A percentile compares a stretch with the other conserved stretches of the same genome.
phyloP scores from a whole-genome alignment of 2,888 invertebrate species.

The Cylloceria caligata region DNA sequence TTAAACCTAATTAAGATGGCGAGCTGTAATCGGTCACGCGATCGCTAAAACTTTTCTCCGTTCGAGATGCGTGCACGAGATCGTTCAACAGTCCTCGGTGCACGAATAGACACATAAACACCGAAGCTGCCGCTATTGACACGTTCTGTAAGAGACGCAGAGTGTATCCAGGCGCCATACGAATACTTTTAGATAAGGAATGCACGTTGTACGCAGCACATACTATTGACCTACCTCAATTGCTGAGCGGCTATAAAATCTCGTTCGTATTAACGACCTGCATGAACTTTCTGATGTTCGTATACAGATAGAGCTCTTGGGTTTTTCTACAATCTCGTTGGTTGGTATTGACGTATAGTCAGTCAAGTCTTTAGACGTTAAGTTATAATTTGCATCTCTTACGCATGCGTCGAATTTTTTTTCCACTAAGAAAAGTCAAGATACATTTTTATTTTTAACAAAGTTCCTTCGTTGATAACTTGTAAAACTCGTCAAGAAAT shows the following conservation, averaged over 20 bases:
- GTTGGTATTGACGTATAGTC: neutral
- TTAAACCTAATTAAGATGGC: constrained; percentile 50
- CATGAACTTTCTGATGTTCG: neutral
- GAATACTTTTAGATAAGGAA: constrained; percentile 58
- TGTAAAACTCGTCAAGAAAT: no score
- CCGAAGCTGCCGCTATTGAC: constrained; percentile 37
- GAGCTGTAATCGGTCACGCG: constrained; percentile 53
- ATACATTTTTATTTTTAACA: neutral
- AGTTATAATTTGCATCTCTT: constrained; percentile 3
- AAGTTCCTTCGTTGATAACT: neutral
- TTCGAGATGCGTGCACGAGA: constrained; percentile 9
- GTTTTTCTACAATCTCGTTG: neutral
- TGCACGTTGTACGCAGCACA: constrained; percentile 48
- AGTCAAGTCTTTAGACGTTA: neutral
- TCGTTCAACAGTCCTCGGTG: neutral
- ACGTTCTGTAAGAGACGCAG: constrained; percentile 22
- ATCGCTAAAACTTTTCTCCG: constrained; percentile 25
- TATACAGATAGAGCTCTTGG: neutral
- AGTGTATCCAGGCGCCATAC: constrained; percentile 5
- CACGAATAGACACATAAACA: constrained; percentile 20
- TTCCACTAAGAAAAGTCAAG: neutral
- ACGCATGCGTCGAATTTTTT: neutral
- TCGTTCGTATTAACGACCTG: constrained; percentile 19
- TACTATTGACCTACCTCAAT: constrained; percentile 72
- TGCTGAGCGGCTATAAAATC: constrained; percentile 51